Conservation (phyloP, 2,113 vertebrate species). For the Climacteris rufus region DNA sequence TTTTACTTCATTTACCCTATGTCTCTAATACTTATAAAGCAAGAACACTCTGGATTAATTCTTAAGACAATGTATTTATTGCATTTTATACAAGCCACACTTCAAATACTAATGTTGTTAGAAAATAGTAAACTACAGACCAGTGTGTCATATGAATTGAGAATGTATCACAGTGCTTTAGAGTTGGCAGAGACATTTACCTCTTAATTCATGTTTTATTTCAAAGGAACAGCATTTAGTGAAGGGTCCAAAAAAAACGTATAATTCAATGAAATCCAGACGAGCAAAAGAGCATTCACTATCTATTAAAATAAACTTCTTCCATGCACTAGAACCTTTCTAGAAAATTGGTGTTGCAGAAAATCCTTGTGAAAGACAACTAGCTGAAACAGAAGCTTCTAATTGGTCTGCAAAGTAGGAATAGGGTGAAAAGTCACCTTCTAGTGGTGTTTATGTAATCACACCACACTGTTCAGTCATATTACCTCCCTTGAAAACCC, state of each 20-base stretch:
- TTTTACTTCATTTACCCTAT: background rate
- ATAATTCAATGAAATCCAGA: background rate
- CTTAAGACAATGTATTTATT: background rate
- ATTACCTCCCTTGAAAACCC: background rate
- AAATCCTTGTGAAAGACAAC: background rate
- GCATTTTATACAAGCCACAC: background rate
- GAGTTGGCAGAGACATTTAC: background rate
- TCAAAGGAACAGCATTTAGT: background rate
- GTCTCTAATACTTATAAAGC: background rate
- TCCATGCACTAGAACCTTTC: background rate
- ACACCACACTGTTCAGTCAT: background rate
- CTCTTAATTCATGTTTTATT: background rate
- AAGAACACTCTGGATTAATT: background rate
- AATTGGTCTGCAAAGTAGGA: background rate
- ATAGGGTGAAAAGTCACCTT: fast-evolving
- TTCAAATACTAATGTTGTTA: background rate
- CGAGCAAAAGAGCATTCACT: background rate
- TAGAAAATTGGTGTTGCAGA: background rate
- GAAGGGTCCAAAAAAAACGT: background rate
- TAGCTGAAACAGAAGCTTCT: background rate
- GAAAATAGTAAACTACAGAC: background rate
- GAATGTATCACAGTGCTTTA: background rate
- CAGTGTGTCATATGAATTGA: background rate
- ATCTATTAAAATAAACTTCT: background rate
- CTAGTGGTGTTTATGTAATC: background rate